Evolutionary conservation across 2,113 vertebrate species (phyloP).

Genomic region (Prunella himalayana): DNA sequence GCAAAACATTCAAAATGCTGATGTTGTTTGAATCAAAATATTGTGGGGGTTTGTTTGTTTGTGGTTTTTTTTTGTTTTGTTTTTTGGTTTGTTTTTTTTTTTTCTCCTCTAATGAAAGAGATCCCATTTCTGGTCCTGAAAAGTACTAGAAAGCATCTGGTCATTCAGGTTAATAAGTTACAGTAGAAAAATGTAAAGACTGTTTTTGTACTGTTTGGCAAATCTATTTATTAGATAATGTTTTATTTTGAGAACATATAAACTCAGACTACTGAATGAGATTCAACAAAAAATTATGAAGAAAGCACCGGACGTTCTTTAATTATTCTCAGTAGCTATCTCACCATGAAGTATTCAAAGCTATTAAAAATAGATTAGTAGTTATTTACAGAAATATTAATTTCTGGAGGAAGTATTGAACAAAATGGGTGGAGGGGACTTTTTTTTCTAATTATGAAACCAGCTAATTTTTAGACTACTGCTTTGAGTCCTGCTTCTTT

Average conservation of each 20-base stretch:
- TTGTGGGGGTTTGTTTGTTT: neutral
- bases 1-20: neutral
- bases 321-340: neutral
- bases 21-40: neutral
- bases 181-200: neutral
- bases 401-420: neutral
- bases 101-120: neutral
- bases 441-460: neutral
- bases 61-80: neutral
- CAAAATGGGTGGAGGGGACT: neutral
- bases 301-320: neutral
- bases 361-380: neutral
- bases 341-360: neutral
- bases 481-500: neutral
- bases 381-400: neutral
- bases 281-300: neutral
- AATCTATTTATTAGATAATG: neutral
- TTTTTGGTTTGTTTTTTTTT: neutral
- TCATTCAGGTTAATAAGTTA: neutral
- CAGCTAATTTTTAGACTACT: neutral
- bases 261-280: neutral
- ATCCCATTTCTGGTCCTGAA: neutral
- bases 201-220: neutral
- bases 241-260: neutral
- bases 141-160: neutral